phyloP scores from a whole-genome alignment of 2,113 vertebrate species.

The Sialia sialis region DNA sequence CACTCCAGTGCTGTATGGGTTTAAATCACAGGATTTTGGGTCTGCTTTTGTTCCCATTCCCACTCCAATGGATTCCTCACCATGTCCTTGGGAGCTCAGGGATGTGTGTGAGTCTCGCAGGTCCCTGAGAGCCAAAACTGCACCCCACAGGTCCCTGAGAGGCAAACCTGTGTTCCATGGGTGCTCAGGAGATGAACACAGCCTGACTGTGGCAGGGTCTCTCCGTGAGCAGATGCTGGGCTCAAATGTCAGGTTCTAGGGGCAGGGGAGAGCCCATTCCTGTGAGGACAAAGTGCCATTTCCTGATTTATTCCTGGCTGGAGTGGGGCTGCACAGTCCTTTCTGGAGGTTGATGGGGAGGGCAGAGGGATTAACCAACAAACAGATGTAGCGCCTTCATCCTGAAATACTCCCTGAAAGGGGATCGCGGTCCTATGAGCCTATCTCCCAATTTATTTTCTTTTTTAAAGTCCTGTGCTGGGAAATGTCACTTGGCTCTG shows the following conservation, averaged over 20 bases:
- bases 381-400: conserved; percentile 37
- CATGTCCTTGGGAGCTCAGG: not conserved
- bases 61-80: fast-evolving
- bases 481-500: not conserved
- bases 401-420: conserved; percentile 55
- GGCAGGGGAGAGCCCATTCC: not conserved
- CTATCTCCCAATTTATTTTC: not conserved
- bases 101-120: fast-evolving
- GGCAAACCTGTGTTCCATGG: not conserved
- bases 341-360: not conserved
- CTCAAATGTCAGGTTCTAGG: fast-evolving
- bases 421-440: not conserved
- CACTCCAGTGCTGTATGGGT: fast-evolving
- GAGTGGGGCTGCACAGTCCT: not conserved
- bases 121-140: not conserved
- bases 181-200: not conserved
- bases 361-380: conserved; percentile 31
- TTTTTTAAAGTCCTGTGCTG: not conserved
- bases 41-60: not conserved
- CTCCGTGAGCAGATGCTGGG: not conserved
- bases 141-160: too few relatives aligned
- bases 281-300: not conserved
- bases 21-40: not conserved
- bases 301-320: not conserved
- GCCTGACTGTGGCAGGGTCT: fast-evolving